phyloP scores from a whole-genome alignment of 2,797 vertebrate genomes.

The Eospalax fontanierii region DNA sequence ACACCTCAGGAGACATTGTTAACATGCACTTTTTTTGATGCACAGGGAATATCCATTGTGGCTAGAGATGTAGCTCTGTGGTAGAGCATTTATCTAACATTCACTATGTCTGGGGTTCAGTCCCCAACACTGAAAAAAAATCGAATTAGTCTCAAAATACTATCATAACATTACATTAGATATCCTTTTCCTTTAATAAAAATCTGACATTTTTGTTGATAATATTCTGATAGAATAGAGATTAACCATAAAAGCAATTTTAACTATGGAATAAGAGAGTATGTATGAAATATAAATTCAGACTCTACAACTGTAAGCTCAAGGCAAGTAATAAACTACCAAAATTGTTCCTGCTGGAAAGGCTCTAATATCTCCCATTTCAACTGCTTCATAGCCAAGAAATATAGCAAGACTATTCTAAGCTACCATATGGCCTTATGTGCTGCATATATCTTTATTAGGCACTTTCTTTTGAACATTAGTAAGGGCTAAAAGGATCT shows the following conservation, averaged over 20 bases:
- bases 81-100: too few relatives aligned
- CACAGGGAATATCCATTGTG: not conserved
- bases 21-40: not conserved
- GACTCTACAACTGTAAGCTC: conserved; percentile 17
- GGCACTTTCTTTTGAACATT: conserved; percentile 49
- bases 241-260: conserved; percentile 7
- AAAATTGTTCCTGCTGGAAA: not conserved
- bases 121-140: not conserved
- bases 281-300: conserved; percentile 14
- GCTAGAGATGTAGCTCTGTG: not conserved
- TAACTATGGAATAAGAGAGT: not conserved
- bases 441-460: not conserved
- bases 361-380: not conserved
- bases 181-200: not conserved
- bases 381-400: not conserved
- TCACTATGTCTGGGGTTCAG: too few relatives aligned
- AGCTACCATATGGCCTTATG: not conserved
- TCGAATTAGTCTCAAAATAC: not conserved
- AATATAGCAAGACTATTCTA: conserved; percentile 29
- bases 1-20: not conserved
- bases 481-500: conserved; percentile 29
- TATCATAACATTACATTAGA: not conserved
- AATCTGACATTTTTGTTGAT: not conserved
- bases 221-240: not conserved
- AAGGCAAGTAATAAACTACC: not conserved